Base-by-base conservation (phyloP, 2,888 invertebrate species). In the Scrobipalpa costella region DNA sequence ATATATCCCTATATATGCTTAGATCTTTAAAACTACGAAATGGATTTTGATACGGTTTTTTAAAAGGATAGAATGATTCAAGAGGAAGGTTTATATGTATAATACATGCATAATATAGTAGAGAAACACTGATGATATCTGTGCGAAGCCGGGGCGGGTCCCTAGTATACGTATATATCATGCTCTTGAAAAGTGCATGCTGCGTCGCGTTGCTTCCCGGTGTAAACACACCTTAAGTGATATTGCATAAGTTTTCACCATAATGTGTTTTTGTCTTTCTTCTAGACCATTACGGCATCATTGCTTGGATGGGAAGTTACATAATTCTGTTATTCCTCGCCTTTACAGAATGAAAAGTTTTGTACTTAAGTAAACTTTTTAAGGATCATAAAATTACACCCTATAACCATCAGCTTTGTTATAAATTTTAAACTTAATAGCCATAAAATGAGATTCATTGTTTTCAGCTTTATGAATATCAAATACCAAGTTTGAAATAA, bases 191-290 rank as follows among this genome's bases (percentile, higher is more conserved):
- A n/a, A n/a, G n/a, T n/a, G n/a, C n/a, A n/a, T n/a, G n/a, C n/a
- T n/a, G n/a, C n/a, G n/a, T n/a, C n/a, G n/a, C n/a, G n/a, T n/a
- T n/a, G n/a, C n/a, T n/a, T n/a, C n/a, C n/a, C n/a, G n/a, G n/a
- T n/a, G n/a, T n/a, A n/a, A n/a, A n/a, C n/a, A n/a, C n/a, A n/a
- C n/a, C n/a, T n/a, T n/a, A 71, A 72, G 70, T 71, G 71, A 71
- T 72, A 74, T 72, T 71, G 71, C 69, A 67, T 66, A 72, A 73
- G 71, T 72, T 74, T 66, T 15, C 38, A 65, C 64, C 69, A 67
- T 69, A 69, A 69, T 69, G 68, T 66, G 64, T 66, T 66, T 69
- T 69, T 69, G 68, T 69, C 68, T 69, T 65, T 44, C 61, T 62
- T 49, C 61, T 49, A 19, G 9, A 62, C 52, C 8, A 57, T 63